Conservation (phyloP, 2,113 vertebrate species). For the Etheostoma cragini region DNA sequence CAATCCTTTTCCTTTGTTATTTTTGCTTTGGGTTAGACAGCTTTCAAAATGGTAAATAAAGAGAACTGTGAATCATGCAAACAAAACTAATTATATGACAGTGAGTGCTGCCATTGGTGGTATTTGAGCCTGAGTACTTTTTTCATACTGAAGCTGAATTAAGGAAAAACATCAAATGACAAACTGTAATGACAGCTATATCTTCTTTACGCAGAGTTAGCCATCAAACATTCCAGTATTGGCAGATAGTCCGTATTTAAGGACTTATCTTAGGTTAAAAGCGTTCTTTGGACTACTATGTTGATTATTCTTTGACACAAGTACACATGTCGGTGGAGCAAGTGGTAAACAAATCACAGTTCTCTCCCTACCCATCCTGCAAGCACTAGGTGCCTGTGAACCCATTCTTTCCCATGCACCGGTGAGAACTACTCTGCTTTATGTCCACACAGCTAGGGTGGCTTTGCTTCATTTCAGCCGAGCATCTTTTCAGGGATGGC, state of each 20-base stretch:
- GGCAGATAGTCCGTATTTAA: background rate
- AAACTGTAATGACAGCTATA: too few species aligned
- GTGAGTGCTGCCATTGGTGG: too few species aligned
- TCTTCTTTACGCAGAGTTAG: too few species aligned
- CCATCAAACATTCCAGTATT: too few species aligned
- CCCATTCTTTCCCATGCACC: background rate
- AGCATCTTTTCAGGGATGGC: conserved; percentile 2
- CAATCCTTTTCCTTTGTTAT: too few species aligned
- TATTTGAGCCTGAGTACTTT: too few species aligned
- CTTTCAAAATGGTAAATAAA: background rate
- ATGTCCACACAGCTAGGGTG: conserved; percentile 4
- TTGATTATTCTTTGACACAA: background rate
- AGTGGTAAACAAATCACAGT: background rate
- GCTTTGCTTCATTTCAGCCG: conserved; percentile 3
- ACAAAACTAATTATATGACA: background rate
- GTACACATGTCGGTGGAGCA: background rate
- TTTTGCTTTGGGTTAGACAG: too few species aligned
- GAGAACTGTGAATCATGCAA: background rate
- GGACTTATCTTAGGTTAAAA: background rate
- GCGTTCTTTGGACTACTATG: background rate
- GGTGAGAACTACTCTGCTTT: background rate
- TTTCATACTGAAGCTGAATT: too few species aligned
- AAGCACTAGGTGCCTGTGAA: background rate
- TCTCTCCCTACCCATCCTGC: background rate
- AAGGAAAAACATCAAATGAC: too few species aligned